Base-by-base conservation (phyloP, 2,797 vertebrate species). In the Acanthis flammea region DNA sequence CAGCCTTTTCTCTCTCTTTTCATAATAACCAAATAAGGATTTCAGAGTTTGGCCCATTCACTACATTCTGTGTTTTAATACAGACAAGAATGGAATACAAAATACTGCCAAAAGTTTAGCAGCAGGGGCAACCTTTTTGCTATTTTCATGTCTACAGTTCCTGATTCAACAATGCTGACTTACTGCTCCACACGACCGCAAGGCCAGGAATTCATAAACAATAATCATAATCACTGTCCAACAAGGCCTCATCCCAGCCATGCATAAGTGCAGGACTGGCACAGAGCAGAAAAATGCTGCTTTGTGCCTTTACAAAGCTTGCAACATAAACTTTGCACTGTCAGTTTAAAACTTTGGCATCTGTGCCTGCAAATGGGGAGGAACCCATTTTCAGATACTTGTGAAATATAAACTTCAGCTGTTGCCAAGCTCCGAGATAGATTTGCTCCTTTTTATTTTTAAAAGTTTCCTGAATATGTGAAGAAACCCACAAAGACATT, bases 371-470 rank as follows among this genome's bases (percentile, higher is more conserved):
- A 90, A 97, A 95, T 50, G 79, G 95, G 95, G 96, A 96, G 96
- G 95, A 94, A 94, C 95, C 95, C 94, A 70, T 95, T 91, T 96
- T 94, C 92, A 92, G 92, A 96, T 90, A 86, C 95, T 96, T 94
- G 89, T 94, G 95, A 96, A 96, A 94, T 76, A 94, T 84, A 96
- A 96, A 96, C 91, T 86, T 90, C 67, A 90, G 82, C 85, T 92
- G 75, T 94, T 95, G 94, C 95, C 94, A 96, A 94, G 92, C 89
- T 94, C 82, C 35, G 67, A 91, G 95, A 91, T 94, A 94, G 91
- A 94, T 96, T 94, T 92, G 85, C 94, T 96, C 73, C 92, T 92
- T 96, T 94, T 97, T 95, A 95, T 95, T 95, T 97, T 96, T 95
- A 90, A 94, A 96, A 94, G 87, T 97, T 88, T 94, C 82, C 85